Percentiles rank a stretch among this genome's conserved stretches.
These are phyloP conservation scores for Luscinia megarhynchos DNA, from an alignment of 2,797 vertebrate genomes.

Conservation along the genomic window DNA sequence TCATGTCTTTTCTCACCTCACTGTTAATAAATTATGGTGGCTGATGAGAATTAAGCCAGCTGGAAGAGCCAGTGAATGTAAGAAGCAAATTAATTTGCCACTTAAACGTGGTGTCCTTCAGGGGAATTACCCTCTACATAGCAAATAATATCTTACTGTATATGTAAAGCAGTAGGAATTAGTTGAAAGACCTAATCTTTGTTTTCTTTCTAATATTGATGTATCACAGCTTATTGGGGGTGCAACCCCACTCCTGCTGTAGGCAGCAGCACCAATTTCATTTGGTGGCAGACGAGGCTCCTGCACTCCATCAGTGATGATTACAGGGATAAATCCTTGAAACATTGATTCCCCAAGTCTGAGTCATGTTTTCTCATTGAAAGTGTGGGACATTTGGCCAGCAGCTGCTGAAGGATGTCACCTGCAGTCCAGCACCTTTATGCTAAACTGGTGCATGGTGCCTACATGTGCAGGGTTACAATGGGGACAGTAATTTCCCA, in stretches of 20 bases:
- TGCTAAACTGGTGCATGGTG: neutral
- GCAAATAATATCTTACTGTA: conserved; percentile 20
- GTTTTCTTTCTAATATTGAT: neutral
- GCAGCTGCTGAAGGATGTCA: neutral
- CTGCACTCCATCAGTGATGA: neutral
- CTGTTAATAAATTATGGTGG: conserved; percentile 83
- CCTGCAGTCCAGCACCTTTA: neutral
- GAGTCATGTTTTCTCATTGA: neutral
- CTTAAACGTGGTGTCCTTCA: conserved; percentile 57
- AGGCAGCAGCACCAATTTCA: neutral
- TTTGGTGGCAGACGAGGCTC: neutral
- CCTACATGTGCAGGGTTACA: neutral
- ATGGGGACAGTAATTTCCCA: neutral
- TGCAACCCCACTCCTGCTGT: neutral
- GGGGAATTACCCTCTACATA: conserved; percentile 16
- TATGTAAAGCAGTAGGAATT: neutral
- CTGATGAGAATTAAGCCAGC: conserved; percentile 80
- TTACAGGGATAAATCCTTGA: neutral
- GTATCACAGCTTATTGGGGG: neutral
- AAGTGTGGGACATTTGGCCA: neutral
- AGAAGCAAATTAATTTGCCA: conserved; percentile 77
- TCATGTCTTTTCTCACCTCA: conserved; percentile 83
- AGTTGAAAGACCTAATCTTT: conserved; percentile 22
- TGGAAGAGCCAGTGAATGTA: conserved; percentile 70
- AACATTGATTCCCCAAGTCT: neutral